Evolutionary conservation across 2,113 vertebrate genomes (phyloP).

Genomic region (Plectropomus leopardus): DNA sequence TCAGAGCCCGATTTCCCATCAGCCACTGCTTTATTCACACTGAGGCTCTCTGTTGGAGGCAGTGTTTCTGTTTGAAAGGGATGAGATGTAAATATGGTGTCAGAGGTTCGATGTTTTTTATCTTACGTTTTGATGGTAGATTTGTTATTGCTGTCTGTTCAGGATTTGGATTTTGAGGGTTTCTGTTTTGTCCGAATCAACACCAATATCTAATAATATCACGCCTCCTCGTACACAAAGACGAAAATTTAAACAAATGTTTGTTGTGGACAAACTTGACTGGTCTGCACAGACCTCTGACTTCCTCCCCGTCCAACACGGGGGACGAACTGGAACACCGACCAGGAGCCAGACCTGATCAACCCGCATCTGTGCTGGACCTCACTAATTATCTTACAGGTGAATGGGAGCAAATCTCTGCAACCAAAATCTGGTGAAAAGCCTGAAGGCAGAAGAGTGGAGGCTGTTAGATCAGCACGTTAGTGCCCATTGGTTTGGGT

Average conservation of each 20-base stretch:
- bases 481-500: too few relatives aligned
- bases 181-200: background rate
- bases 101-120: background rate
- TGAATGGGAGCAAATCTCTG: conserved; percentile 3
- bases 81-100: background rate
- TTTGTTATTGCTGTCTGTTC: background rate
- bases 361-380: background rate
- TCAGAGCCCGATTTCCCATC: conserved; percentile 54
- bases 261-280: background rate
- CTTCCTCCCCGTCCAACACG: background rate
- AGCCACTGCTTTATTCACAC: conserved; percentile 59
- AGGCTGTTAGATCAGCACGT: background rate
- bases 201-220: background rate
- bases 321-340: background rate
- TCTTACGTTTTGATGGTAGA: background rate
- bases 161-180: background rate
- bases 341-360: background rate
- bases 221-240: too few relatives aligned
- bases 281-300: background rate
- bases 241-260: too few relatives aligned
- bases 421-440: background rate
- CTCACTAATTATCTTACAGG: background rate
- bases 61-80: background rate
- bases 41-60: conserved; percentile 12
- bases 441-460: background rate